Base-by-base conservation (phyloP, 2,797 vertebrate genomes). In the Gorsachius magnificus region DNA sequence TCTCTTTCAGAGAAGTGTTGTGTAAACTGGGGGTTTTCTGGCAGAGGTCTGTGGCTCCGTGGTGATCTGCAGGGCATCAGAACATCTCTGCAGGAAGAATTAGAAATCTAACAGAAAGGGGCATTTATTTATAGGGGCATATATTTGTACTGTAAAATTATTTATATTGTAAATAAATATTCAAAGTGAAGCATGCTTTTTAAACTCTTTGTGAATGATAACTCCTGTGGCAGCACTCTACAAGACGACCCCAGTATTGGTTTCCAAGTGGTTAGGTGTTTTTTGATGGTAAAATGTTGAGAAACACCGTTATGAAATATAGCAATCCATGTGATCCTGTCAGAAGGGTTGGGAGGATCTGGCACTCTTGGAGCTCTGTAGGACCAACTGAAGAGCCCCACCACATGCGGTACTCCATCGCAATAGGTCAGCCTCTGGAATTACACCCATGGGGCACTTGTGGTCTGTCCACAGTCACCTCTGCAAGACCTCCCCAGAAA, bases 391-490 rank as follows among this genome's bases (percentile, higher is more conserved):
- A 82, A 82, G 66, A 50, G 13, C 48, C 31, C 13, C 9, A 8
- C 19, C 1, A 1, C 0, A 1, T 56, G 19, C 31, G 10, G 4
- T 35, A 64, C 26, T n/a, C 41, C 43, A 38, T 43, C 0, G 0
- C 33, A 70, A 45, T 5, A 58, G 13, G 9, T 26, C 2, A 5
- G 24, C 3, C 16, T 12, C 48, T 51, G 48, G 43, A 70, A 43
- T 61, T n/a, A 38, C 31, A 25, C 24, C 20, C 36, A 20, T 2
- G 0, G 35, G 65, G 8, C 29, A 21, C n/a, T 79, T 22, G 24
- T 16, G 25, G 5, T 72, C 50, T 87, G 43, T 36, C 15, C 61
- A 76, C 16, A 41, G n/a, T 33, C 50, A 45, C 4, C 61, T 78
- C 61, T 81, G 36, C 53, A 71, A 46, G 45, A 45, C n/a, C 1